Conservation (phyloP, 2,888 invertebrate genomes). For the Pherbina coryleti region DNA sequence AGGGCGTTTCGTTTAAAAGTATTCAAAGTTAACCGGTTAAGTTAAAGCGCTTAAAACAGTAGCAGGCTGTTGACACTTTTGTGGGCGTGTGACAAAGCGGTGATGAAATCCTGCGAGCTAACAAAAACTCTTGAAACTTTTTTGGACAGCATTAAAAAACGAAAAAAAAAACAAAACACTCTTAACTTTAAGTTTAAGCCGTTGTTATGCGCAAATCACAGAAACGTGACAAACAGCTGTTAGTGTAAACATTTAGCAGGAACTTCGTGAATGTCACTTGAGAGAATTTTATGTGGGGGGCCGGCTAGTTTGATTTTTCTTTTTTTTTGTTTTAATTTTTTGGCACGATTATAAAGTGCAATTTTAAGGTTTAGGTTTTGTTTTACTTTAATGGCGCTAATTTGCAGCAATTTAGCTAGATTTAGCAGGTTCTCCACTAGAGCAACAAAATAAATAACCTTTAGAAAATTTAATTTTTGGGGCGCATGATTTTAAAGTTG, state of each 20-base stretch:
- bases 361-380: neutral
- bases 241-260: slow-evolving; percentile 2
- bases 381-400: neutral
- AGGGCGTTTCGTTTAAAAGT: too few relatives aligned
- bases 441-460: neutral
- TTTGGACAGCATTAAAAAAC: neutral
- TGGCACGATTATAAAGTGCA: neutral
- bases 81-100: too few relatives aligned
- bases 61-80: neutral
- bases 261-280: slow-evolving; percentile 23
- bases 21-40: too few relatives aligned
- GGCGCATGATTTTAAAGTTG: neutral
- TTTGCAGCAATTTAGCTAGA: neutral
- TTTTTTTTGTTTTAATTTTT: neutral
- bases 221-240: slow-evolving; percentile 20
- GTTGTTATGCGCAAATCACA: neutral
- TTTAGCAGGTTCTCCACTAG: neutral
- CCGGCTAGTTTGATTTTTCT: neutral
- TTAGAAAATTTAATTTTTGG: neutral
- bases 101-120: neutral
- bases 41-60: neutral
- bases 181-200: too few relatives aligned
- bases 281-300: neutral
- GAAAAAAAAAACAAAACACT: neutral
- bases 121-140: neutral